These are phyloP conservation scores for Cyprinus carpio DNA, from an alignment of 2,113 vertebrate species.

Conservation along the genomic window DNA sequence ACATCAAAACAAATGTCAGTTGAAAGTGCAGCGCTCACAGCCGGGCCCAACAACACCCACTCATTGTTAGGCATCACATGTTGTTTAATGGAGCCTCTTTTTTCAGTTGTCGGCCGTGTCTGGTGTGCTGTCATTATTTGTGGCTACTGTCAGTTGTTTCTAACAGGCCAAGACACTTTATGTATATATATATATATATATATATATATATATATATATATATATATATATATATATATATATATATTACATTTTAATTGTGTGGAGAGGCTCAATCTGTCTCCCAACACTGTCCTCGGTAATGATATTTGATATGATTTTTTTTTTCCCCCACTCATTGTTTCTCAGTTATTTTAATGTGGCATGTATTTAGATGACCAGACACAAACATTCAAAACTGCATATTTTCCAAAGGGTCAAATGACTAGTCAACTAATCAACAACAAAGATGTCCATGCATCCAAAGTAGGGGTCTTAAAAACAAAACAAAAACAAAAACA, in stretches of 20 bases:
- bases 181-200: no score
- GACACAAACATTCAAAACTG: constrained; percentile 45
- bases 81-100: constrained; percentile 69
- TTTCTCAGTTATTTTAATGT: background rate
- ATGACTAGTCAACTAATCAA: no score
- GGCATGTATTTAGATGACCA: background rate
- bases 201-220: constrained; percentile 25
- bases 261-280: constrained; percentile 47
- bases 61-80: constrained; percentile 74
- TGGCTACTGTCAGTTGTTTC: constrained; percentile 72
- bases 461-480: no score
- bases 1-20: constrained; percentile 81
- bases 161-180: constrained; percentile 62
- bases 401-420: no score
- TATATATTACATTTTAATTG: constrained; percentile 75
- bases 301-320: constrained; percentile 1
- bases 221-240: background rate
- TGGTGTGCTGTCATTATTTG: constrained; percentile 66
- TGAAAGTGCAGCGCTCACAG: constrained; percentile 70
- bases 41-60: constrained; percentile 64
- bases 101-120: constrained; percentile 24
- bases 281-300: background rate
- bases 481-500: no score
- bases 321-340: background rate
- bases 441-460: no score